phyloP scores from a whole-genome alignment of 2,797 vertebrate genomes.

The Danio choprae region DNA sequence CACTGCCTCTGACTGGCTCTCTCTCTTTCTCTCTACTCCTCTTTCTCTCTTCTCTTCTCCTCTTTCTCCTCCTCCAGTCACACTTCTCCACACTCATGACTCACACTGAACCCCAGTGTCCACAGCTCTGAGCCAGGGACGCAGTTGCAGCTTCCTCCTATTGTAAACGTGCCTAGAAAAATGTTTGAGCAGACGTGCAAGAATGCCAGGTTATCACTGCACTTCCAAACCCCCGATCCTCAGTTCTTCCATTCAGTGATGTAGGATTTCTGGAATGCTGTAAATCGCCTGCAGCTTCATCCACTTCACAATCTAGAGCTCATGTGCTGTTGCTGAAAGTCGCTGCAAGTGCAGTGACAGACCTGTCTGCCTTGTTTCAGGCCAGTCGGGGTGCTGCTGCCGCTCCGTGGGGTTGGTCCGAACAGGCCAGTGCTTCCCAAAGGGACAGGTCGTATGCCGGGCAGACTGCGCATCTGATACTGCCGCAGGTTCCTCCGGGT shows the following conservation, averaged over 20 bases:
- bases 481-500: constrained; percentile 90
- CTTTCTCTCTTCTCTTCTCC: constrained; percentile 49
- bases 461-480: constrained; percentile 93
- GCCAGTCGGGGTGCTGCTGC: constrained; percentile 88
- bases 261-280: constrained; percentile 42
- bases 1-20: constrained; percentile 68
- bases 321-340: background rate
- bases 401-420: constrained; percentile 85
- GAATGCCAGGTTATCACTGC: constrained; percentile 51
- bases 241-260: constrained; percentile 48
- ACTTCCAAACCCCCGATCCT: constrained; percentile 28
- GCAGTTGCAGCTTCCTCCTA: constrained; percentile 77
- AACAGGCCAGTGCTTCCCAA: constrained; percentile 88
- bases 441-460: constrained; percentile 88
- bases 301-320: background rate
- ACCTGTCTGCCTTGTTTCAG: constrained; percentile 97
- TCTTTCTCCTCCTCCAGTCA: constrained; percentile 35
- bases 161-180: constrained; percentile 69
- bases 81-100: constrained; percentile 48
- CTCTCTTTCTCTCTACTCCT: constrained; percentile 59
- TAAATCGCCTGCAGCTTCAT: constrained; percentile 36
- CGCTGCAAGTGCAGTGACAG: constrained; percentile 59
- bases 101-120: constrained; percentile 43
- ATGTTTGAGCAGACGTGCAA: constrained; percentile 38
- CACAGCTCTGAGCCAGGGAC: constrained; percentile 64